Base-by-base conservation (phyloP, 1,140 invertebrate species). In the Hylyphantes graminicola region DNA sequence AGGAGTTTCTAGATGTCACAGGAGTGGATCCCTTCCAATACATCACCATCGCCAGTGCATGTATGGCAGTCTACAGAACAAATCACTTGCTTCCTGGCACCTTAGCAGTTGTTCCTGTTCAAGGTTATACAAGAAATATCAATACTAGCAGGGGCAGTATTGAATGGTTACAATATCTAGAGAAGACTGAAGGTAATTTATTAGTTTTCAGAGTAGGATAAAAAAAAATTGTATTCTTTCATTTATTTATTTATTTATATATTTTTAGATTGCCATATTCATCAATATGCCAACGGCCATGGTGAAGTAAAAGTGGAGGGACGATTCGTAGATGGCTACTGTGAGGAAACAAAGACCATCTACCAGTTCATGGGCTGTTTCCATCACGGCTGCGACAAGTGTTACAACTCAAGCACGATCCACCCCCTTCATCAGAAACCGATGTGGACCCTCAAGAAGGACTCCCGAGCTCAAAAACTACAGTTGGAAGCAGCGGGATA, bases 91-190 rank as follows among this genome's bases (percentile, higher is more conserved):
- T n/a, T 13, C 54, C n/a, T 63, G 68, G 57, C 85, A 85, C n/a
- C n/a, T n/a, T n/a, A 57, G 75, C 63, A 13, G 73, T 86, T 11
- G 68, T 86, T n/a, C 86, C 84, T n/a, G 50, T 65, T 11, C 35
- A 50, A 7, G 86, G 86, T 9, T 86, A 86, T 35, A n/a, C 3
- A 50, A 48, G 53, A 35, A 35, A 64, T 61, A 7, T n/a, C n/a
- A 85, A 61, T 54, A 65, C 48, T 9, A 82, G 35, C 21, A 10
- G 17, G 12, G 61, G 9, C 2, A 8, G n/a, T 9, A 9, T 63
- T 5, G 61, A 63, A 19, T 11, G 78, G 86, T 70, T 86, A 61
- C 19, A 63, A 15, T 86, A 75, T 15, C n/a, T 82, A 51, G n/a
- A 19, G 11, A 11, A 81, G 19, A 15, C 17, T n/a, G 2, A 19